Percentiles rank a stretch among this genome's conserved stretches.
Evolutionary conservation across 2,888 invertebrate species (phyloP).

Genomic region (Eulithis prunata): DNA sequence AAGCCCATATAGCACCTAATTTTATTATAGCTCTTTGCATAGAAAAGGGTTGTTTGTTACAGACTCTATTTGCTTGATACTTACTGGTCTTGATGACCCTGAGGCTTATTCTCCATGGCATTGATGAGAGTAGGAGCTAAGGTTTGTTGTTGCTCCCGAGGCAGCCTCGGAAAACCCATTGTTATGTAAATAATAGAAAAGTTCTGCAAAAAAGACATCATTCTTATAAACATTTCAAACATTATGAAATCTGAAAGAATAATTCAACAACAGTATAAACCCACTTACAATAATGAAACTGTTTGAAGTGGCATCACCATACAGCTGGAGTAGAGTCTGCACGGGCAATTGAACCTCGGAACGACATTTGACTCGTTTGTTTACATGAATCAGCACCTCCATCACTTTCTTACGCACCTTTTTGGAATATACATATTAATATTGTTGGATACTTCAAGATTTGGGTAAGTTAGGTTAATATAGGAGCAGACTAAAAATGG

Average conservation of each 20-base stretch:
- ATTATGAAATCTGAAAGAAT: too few relatives aligned
- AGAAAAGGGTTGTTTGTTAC: too few relatives aligned
- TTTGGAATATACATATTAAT: neutral
- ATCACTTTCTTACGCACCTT: slow-evolving; percentile 91
- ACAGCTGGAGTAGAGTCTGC: slow-evolving; percentile 91
- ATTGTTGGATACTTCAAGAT: neutral
- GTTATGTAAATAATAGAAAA: slow-evolving; percentile 97
- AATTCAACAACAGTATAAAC: neutral
- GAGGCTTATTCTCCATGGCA: slow-evolving; percentile 91
- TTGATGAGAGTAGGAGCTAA: slow-evolving; percentile 90
- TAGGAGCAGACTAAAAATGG: too few relatives aligned
- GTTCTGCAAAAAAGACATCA: slow-evolving; percentile 84
- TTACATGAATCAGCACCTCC: slow-evolving; percentile 96
- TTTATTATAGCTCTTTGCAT: too few relatives aligned
- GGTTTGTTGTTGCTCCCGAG: slow-evolving; percentile 89
- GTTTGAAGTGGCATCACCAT: slow-evolving; percentile 90
- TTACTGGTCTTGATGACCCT: slow-evolving; percentile 93
- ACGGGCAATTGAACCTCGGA: slow-evolving; percentile 94
- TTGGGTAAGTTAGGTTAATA: too few relatives aligned
- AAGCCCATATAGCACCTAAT: too few relatives aligned
- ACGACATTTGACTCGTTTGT: slow-evolving; percentile 94
- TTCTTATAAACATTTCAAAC: too few relatives aligned
- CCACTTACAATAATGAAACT: slow-evolving; percentile 90
- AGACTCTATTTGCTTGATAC: neutral
- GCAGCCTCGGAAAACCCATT: slow-evolving; percentile 94